A percentile compares a stretch with the other conserved stretches of the same genome.
Conservation (phyloP, 2,888 invertebrate species). For the Lithophane leautieri region DNA sequence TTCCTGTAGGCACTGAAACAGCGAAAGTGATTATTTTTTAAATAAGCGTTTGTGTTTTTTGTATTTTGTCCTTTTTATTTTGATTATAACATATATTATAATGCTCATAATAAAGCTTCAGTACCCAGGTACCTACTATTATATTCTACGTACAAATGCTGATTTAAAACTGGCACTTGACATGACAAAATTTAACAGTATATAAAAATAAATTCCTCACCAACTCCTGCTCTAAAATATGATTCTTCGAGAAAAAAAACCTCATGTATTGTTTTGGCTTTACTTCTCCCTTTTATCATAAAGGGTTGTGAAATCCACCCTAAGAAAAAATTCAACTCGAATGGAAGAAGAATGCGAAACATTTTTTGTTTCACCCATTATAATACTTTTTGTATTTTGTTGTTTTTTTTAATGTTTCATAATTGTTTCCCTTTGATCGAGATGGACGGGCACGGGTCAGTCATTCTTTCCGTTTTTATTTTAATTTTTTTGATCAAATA, state of each 20-base stretch:
- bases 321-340: conserved; percentile 82
- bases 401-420: conserved; percentile 71
- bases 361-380: conserved; percentile 71
- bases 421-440: conserved; percentile 72
- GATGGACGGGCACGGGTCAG: conserved; percentile 59
- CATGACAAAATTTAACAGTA: background rate
- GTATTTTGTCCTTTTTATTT: background rate
- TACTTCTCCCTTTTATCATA: conserved; percentile 73
- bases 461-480: conserved; percentile 56
- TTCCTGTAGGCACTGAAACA: no score
- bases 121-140: background rate
- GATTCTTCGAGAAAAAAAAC: conserved; percentile 71
- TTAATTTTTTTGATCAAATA: conserved; percentile 57
- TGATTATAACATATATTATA: background rate
- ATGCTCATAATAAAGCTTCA: no score
- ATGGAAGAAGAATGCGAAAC: conserved; percentile 79
- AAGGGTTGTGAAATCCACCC: conserved; percentile 82
- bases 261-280: conserved; percentile 78
- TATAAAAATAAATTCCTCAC: background rate
- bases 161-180: background rate
- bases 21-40: background rate
- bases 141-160: background rate
- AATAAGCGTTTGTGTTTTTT: background rate
- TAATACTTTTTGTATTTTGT: conserved; percentile 71
- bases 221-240: conserved; percentile 66